These are phyloP conservation scores for Brachionus plicatilis DNA, from an alignment of 1,140 invertebrate genomes.

Conservation along the genomic window DNA sequence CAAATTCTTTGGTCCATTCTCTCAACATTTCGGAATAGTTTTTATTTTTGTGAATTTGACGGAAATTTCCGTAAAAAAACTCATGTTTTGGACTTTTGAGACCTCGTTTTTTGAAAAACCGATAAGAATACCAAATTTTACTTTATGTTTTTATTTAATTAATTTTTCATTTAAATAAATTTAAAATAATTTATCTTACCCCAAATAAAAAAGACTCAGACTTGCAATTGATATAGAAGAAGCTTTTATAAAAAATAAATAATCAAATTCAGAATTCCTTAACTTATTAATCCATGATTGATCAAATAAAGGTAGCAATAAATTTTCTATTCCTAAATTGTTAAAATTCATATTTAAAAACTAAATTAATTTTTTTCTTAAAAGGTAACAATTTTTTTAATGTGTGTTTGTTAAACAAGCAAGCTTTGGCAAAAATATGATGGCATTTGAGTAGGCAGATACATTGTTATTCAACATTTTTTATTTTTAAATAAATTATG, in stretches of 20 bases:
- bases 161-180: background rate
- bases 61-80: conserved; percentile 16
- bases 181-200: background rate
- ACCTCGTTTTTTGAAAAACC: background rate
- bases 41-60: background rate
- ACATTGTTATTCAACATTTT: conserved; percentile 53
- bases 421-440: conserved; percentile 54
- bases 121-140: conserved; percentile 2
- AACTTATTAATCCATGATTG: background rate
- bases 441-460: conserved; percentile 56
- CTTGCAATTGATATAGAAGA: background rate
- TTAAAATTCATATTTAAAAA: background rate
- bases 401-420: background rate
- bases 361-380: background rate
- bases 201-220: background rate
- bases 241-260: background rate
- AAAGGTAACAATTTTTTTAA: conserved; percentile 31
- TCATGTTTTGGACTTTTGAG: background rate
- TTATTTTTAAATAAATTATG: background rate
- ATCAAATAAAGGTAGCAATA: background rate
- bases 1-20: background rate
- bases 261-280: background rate
- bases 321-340: background rate
- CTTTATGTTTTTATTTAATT: background rate
- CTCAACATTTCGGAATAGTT: background rate